Base-by-base conservation (phyloP, 1,140 invertebrate genomes). In the Araneus ventricosus region DNA sequence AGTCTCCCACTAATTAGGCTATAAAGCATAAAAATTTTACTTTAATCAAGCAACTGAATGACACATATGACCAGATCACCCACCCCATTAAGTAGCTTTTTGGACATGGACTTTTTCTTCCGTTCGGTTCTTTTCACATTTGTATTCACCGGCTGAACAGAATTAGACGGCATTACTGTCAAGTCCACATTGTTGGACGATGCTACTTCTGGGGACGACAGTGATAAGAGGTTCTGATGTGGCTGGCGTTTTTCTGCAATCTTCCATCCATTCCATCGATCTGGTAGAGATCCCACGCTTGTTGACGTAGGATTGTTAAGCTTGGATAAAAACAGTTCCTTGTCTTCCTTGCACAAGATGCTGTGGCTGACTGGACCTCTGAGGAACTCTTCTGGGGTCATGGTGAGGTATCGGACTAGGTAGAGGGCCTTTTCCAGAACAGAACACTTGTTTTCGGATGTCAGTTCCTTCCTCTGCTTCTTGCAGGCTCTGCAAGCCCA, bases 401-500 rank as follows among this genome's bases (percentile, higher is more conserved):
- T 97, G 5, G 96, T 94, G 79, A 97, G 95, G 94, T 97, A 97
- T 2, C 97, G 95, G 17, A 97, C 96, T 75, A 96, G 96, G 94
- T 96, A 97, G 3, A 97, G 95, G 34, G 96, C 96, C 22, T 97
- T 97, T 0, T 95, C 95, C 0, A 97, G 95, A 5, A 97, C 96
- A n/a, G 95, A 95, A 10, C 97, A 95, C 82, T 96, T 96, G 94
- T 97, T 97, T 14, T 94, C 95, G 2, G 96, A 94, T 4, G 96
- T 96, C 37, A 97, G 95, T 92, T 97, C 97, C 45, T 97, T 94
- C 45, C 97, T 96, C 41, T 95, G 95, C 79, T 97, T 95, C 90
- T 96, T 96, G 94, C 97, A 97, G 86, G 97, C 96, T 7, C 97
- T 96, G 34, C 96, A 96, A 10, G 96, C 96, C 97, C 97, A 97